Base-by-base conservation (phyloP, 2,797 vertebrate species). In the Gymnopithys bicolor region DNA sequence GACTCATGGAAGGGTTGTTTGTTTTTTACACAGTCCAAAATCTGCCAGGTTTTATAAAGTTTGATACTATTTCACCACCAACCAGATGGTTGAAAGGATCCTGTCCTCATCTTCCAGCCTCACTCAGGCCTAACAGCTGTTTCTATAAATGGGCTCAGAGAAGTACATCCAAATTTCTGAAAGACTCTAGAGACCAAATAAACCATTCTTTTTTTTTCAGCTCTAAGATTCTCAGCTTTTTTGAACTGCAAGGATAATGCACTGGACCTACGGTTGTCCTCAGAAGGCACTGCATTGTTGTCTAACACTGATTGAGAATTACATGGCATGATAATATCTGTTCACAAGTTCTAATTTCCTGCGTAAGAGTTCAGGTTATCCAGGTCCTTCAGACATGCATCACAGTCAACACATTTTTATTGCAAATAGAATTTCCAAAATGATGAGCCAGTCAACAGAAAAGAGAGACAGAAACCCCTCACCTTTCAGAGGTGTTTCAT, bases 401-500 rank as follows among this genome's bases (percentile, higher is more conserved):
- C 64, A 88, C 33, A 64, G 39, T 58, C 43, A 77, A 53, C 46
- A 25, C 51, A 45, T 71, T 80, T 75, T 90, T 78, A 78, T 24
- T 75, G 58, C 62, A 75, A 85, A 79, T 28, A 58, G 37, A 80
- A 89, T 70, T 70, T 89, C 51, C 56, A 70, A 84, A 94, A 55
- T 18, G 6, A 90, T 56, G 22, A 95, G 35, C 35, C 43, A 37
- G n/a, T 87, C 68, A 70, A 70, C 3, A 58, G 45, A 56, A 32
- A 78, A 86, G 48, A 77, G 48, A 74, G 18, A 81, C 21, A 68
- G 16, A 90, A 87, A 75, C 51, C 4, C 28, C 25, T 88, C 58
- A 68, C 35, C 60, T 87, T 78, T 79, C 76, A 89, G 91, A 94
- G 27, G 45, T 56, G 53, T 75, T 94, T 88, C 30, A 86, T 93